Evolutionary conservation across 2,113 vertebrate species (phyloP).

Genomic region (Martes martes): DNA sequence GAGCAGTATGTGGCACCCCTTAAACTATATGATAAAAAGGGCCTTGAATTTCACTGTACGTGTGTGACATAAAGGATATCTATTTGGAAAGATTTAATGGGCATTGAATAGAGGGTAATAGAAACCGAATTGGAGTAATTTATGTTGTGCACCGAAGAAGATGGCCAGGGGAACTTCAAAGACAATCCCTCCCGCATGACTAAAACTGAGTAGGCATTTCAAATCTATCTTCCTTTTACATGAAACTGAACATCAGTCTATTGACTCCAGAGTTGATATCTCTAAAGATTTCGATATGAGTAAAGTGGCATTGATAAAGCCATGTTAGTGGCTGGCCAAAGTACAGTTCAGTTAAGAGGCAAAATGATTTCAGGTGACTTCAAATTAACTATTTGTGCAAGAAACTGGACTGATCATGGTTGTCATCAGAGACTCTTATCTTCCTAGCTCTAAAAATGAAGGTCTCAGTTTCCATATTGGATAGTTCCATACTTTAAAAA

Average conservation of each 20-base stretch:
- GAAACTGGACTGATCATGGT: background rate
- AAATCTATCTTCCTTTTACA: constrained; percentile 23
- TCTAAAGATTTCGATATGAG: constrained; percentile 27
- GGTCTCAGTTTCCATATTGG: background rate
- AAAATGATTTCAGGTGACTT: background rate
- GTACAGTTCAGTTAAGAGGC: background rate
- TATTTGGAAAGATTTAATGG: constrained; percentile 81
- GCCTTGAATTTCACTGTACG: constrained; percentile 56
- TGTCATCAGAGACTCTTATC: background rate
- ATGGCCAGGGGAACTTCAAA: constrained; percentile 69
- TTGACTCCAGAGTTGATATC: background rate
- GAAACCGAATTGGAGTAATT: constrained; percentile 79
- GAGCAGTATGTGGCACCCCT: constrained; percentile 62
- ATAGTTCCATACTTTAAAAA: background rate
- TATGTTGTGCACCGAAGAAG: constrained; percentile 63
- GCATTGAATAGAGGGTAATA: constrained; percentile 76
- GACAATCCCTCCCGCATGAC: background rate
- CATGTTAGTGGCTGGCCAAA: background rate
- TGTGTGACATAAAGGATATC: constrained; percentile 77
- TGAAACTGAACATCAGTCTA: background rate
- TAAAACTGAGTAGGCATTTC: constrained; percentile 44
- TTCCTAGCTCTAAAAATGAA: background rate
- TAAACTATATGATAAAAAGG: constrained; percentile 79
- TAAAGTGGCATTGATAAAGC: background rate
- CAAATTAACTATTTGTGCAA: background rate